Conservation (phyloP, 2,797 vertebrate genomes). For the Cirrhinus mrigala region DNA sequence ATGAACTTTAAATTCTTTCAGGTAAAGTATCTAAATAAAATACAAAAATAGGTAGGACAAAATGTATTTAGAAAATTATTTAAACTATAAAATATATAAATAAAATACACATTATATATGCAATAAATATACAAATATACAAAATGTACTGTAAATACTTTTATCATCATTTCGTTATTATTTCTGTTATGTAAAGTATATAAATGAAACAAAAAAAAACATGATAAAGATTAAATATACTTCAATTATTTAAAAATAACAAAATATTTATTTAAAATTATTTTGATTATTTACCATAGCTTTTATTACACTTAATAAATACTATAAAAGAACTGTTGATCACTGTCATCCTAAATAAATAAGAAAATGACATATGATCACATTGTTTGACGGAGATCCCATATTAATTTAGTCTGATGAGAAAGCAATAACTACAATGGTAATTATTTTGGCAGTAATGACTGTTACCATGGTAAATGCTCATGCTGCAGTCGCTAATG, state of each 20-base stretch:
- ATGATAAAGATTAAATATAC: neutral
- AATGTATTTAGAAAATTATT: too few relatives aligned
- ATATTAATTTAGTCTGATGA: neutral
- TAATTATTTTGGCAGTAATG: neutral
- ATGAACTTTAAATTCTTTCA: too few relatives aligned
- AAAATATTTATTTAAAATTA: neutral
- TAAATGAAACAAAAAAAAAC: neutral
- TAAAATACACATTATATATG: too few relatives aligned
- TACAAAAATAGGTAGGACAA: too few relatives aligned
- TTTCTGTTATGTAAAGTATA: neutral
- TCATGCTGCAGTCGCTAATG: conserved; percentile 13
- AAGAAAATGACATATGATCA: neutral
- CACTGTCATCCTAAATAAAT: neutral
- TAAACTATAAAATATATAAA: too few relatives aligned
- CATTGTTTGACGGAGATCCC: neutral
- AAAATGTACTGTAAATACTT: too few relatives aligned
- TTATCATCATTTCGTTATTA: neutral
- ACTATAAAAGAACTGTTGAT: too few relatives aligned
- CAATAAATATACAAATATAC: too few relatives aligned
- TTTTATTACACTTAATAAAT: neutral
- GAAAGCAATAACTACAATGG: neutral
- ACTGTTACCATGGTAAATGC: conserved; percentile 18
- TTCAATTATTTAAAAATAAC: neutral
- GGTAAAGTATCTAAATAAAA: too few relatives aligned
- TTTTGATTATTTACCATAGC: neutral